Conservation (phyloP, 2,888 invertebrate genomes). For the Trichogramma evanescens region DNA sequence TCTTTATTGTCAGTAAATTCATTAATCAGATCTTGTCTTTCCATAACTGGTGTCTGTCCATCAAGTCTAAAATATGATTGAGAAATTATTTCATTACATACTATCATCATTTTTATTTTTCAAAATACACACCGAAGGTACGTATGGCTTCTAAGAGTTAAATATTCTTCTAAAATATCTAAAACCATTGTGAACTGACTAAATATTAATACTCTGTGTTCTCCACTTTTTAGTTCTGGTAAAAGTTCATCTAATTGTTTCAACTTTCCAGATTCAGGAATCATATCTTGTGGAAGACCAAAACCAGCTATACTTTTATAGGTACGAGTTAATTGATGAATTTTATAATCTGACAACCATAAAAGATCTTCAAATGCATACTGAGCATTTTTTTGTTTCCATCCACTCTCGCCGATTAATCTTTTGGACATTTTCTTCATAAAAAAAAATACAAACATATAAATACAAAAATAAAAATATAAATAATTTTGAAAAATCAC, state of each 20-base stretch:
- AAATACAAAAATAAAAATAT: background rate
- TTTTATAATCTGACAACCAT: conserved; percentile 86
- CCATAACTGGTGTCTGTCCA: conserved; percentile 79
- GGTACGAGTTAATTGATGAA: conserved; percentile 68
- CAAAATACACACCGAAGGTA: conserved; percentile 52
- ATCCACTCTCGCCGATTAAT: conserved; percentile 60
- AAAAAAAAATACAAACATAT: background rate
- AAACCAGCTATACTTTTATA: conserved; percentile 60
- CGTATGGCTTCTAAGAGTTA: conserved; percentile 63
- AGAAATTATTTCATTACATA: conserved; percentile 1
- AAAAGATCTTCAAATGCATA: conserved; percentile 82
- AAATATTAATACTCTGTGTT: conserved; percentile 83
- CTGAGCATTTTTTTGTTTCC: conserved; percentile 70
- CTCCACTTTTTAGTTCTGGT: conserved; percentile 63
- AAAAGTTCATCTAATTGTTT: conserved; percentile 69
- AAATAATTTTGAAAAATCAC: background rate
- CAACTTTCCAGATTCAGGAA: conserved; percentile 84
- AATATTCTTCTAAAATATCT: conserved; percentile 84
- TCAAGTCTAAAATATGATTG: conserved; percentile 59
- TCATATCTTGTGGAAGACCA: conserved; percentile 61
- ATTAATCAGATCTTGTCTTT: conserved; percentile 85
- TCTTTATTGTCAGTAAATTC: conserved; percentile 70
- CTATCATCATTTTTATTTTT: background rate
- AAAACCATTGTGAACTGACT: conserved; percentile 95
- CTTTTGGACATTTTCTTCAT: conserved; percentile 60